A percentile compares a stretch with the other conserved stretches of the same genome.
These are phyloP conservation scores for Romanomermis culicivorax DNA, from an alignment of 2,888 invertebrate genomes.

Conservation along the genomic window DNA sequence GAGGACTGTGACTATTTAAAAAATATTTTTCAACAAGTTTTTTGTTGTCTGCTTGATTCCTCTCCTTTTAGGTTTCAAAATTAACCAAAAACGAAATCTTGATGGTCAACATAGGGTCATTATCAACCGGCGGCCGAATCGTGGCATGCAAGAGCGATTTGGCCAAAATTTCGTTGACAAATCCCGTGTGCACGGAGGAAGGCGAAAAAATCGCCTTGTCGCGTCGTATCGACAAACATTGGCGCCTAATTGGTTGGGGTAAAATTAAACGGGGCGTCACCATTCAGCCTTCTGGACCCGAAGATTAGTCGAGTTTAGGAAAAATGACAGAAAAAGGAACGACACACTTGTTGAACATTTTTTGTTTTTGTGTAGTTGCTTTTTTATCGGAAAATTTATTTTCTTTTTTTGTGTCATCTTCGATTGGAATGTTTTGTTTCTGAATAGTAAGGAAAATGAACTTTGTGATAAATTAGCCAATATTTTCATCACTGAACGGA, in stretches of 20 bases:
- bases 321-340: background rate
- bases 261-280: constrained; percentile 92
- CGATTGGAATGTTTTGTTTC: too few species aligned
- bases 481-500: too few species aligned
- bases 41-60: too few species aligned
- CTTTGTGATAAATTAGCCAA: too few species aligned
- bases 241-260: constrained; percentile 99
- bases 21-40: too few species aligned
- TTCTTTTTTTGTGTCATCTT: too few species aligned
- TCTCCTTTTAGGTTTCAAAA: constrained; percentile 57
- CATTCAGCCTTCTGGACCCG: constrained; percentile 47
- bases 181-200: constrained; percentile 93
- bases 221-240: constrained; percentile 93
- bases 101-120: constrained; percentile 90
- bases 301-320: background rate
- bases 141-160: constrained; percentile 83
- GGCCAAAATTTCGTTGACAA: constrained; percentile 83
- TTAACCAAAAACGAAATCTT: constrained; percentile 69
- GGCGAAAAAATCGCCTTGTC: constrained; percentile 98
- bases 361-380: too few species aligned
- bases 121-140: constrained; percentile 90
- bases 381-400: too few species aligned
- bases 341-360: too few species aligned
- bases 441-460: too few species aligned
- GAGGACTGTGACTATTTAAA: too few species aligned